These are phyloP conservation scores for Drosophila diplacantha DNA, from an alignment of 2,888 invertebrate genomes.

Conservation along the genomic window DNA sequence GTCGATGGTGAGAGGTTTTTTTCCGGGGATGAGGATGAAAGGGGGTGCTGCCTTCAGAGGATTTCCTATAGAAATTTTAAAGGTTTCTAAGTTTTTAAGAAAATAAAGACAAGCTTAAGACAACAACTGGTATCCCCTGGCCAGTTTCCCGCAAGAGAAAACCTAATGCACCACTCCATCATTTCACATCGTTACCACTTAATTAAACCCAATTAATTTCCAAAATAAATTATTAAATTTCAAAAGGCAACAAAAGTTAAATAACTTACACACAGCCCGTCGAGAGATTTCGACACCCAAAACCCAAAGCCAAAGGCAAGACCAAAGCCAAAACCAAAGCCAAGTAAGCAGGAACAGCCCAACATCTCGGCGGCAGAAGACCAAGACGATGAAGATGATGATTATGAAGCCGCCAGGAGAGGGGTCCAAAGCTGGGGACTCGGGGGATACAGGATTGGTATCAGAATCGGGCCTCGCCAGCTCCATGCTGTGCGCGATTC, in stretches of 20 bases:
- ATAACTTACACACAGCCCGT: conserved; percentile 37
- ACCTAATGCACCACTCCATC: conserved; percentile 5
- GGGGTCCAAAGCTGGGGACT: conserved; percentile 16
- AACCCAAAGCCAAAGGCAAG: conserved; percentile 8
- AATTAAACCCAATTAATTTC: conserved; percentile 50
- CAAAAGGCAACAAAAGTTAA: conserved; percentile 37
- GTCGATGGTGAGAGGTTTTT: conserved; percentile 5
- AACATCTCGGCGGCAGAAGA: conserved; percentile 33
- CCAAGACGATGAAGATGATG: conserved; percentile 38
- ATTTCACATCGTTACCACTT: conserved; percentile 42
- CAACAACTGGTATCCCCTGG: neutral
- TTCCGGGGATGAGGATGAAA: neutral
- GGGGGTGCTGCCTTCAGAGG: neutral
- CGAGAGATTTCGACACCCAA: conserved; percentile 44
- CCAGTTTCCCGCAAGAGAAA: neutral
- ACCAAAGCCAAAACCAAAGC: neutral
- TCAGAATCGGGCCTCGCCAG: conserved; percentile 43
- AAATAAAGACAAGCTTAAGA: neutral
- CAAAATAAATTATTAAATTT: conserved; percentile 53
- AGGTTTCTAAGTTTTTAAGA: neutral
- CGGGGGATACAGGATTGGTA: conserved; percentile 35
- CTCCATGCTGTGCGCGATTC: conserved; percentile 75
- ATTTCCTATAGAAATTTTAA: neutral
- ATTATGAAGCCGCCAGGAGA: conserved; percentile 23
- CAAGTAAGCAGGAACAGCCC: conserved; percentile 36